phyloP scores from a whole-genome alignment of 2,888 invertebrate genomes.

The Rhamnusium bicolor region DNA sequence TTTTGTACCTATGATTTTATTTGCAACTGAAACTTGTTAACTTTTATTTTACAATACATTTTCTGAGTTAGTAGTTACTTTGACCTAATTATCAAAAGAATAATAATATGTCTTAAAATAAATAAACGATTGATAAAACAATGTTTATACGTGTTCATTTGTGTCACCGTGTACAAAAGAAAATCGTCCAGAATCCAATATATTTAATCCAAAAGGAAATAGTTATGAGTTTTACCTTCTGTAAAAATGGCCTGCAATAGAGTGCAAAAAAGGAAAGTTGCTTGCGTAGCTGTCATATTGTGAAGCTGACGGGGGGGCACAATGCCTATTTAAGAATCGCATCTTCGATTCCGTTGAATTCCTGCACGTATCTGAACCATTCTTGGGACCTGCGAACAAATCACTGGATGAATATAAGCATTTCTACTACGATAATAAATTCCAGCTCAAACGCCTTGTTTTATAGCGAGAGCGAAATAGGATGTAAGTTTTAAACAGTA shows the following conservation, averaged over 20 bases:
- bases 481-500: conserved; percentile 55
- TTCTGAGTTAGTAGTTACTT: no score
- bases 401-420: conserved; percentile 55
- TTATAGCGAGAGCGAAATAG: conserved; percentile 52
- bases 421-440: conserved; percentile 57
- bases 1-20: no score
- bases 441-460: conserved; percentile 54
- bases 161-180: conserved; percentile 3
- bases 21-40: no score
- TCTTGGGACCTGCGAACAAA: conserved; percentile 65
- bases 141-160: neutral
- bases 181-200: conserved; percentile 19
- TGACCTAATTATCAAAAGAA: no score
- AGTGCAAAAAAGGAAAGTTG: conserved; percentile 65
- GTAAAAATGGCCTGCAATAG: conserved; percentile 64
- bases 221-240: conserved; percentile 63
- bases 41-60: no score
- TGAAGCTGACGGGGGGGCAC: conserved; percentile 61
- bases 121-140: neutral
- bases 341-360: conserved; percentile 64
- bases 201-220: conserved; percentile 48
- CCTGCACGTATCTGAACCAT: conserved; percentile 66
- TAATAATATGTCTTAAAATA: no score
- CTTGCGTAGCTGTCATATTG: conserved; percentile 65
- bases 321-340: conserved; percentile 66